These are phyloP conservation scores for Callyntrura sp. DNA, from an alignment of 2,888 invertebrate species.

Conservation along the genomic window DNA sequence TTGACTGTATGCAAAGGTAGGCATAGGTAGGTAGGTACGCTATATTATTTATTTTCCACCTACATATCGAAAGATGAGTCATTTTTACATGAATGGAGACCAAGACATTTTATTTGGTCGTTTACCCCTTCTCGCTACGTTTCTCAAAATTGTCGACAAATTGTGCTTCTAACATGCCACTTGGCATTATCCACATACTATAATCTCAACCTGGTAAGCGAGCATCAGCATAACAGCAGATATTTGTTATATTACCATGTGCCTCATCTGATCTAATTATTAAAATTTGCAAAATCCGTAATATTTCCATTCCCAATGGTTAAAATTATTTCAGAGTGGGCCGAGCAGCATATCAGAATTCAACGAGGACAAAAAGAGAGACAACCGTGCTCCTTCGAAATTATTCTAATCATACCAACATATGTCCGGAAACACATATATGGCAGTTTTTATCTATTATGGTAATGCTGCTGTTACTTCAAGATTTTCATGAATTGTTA, in stretches of 20 bases:
- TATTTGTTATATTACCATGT: not conserved
- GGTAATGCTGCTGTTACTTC: conserved; percentile 7
- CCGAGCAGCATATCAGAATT: not conserved
- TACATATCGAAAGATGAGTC: conserved; percentile 70
- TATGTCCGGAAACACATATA: conserved; percentile 44
- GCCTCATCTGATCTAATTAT: not conserved
- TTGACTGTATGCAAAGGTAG: not conserved
- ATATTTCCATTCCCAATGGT: not conserved
- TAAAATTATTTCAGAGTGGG: not conserved
- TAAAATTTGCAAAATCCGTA: not conserved
- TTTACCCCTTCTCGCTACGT: conserved; percentile 54
- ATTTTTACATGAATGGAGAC: conserved; percentile 71
- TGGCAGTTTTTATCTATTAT: conserved; percentile 45
- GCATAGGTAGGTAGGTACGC: not conserved
- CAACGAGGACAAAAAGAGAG: conserved; percentile 17
- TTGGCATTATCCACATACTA: conserved; percentile 18
- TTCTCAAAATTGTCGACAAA: conserved; percentile 1
- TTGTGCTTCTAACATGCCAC: conserved; percentile 1
- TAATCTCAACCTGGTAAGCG: conserved; percentile 27
- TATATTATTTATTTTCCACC: conserved; percentile 38
- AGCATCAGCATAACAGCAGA: not conserved
- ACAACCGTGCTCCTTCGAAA: conserved; percentile 4
- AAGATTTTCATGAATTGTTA: not conserved
- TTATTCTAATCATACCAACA: not conserved
- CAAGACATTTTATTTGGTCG: conserved; percentile 71